Evolutionary conservation across 1,140 invertebrate genomes (phyloP).

Genomic region (Drosophila oshimai): DNA sequence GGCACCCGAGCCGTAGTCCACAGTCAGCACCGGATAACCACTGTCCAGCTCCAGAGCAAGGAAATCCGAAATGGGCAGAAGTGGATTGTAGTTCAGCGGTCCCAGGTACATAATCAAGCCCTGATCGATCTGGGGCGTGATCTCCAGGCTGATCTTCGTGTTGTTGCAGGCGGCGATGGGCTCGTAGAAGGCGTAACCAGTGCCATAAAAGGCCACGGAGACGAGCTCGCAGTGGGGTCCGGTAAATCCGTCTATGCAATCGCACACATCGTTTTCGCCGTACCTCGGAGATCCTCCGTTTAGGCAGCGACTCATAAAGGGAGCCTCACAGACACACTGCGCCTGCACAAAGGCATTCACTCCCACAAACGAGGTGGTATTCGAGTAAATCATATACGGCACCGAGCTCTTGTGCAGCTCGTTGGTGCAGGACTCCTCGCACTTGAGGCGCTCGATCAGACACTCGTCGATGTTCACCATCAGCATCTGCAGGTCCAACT

Average conservation of each 20-base stretch:
- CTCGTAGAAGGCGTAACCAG: slow-evolving; percentile 94
- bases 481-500: slow-evolving; percentile 88
- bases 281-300: slow-evolving; percentile 87
- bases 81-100: slow-evolving; percentile 87
- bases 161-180: slow-evolving; percentile 90
- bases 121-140: slow-evolving; percentile 88
- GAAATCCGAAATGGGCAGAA: slow-evolving; percentile 90
- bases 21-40: slow-evolving; percentile 91
- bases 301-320: slow-evolving; percentile 85
- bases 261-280: slow-evolving; percentile 85
- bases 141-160: slow-evolving; percentile 90
- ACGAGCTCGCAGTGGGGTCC: slow-evolving; percentile 96
- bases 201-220: slow-evolving; percentile 92
- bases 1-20: slow-evolving; percentile 95
- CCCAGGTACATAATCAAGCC: slow-evolving; percentile 96
- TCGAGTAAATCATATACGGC: slow-evolving; percentile 93
- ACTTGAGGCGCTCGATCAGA: slow-evolving; percentile 88
- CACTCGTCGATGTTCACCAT: slow-evolving; percentile 96
- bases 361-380: slow-evolving; percentile 94
- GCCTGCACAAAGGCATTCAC: slow-evolving; percentile 91
- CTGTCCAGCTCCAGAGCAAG: slow-evolving; percentile 94
- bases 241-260: slow-evolving; percentile 88
- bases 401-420: slow-evolving; percentile 87
- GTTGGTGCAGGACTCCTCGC: slow-evolving; percentile 89
- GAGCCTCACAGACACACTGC: slow-evolving; percentile 87